Evolutionary conservation across 2,888 invertebrate genomes (phyloP), one percentile per base, ranked within the genome.

Genomic region (Matsumyia berberina): DNA sequence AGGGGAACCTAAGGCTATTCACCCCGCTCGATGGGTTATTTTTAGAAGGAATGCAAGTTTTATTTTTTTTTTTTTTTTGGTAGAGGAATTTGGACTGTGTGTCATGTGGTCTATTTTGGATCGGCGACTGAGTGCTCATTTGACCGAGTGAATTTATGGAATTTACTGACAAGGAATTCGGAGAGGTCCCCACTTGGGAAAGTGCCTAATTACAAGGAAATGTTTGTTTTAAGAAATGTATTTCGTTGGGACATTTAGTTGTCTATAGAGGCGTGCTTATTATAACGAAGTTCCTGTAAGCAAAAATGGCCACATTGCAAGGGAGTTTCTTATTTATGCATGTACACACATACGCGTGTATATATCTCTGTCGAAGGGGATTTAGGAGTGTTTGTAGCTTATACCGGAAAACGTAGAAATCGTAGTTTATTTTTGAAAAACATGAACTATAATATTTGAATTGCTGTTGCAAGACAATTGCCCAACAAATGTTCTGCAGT

Each of bases 121-220:
- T 1, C 12, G 19, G 64, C n/a, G 62, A 62, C 73, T 67, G 37
- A 12, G 39, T 53, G 77, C 8, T 79, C 79, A 69, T 83, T 79
- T 83, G 83, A 83, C 79, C 83, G 83, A 83, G 67, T 83, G 69
- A 79, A 67, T 69, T 83, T 69, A 67, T 83, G 72, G 11, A 72
- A 64, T 57, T 57, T 31, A 42, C 31, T 15, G 8, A 19, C 17
- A 39, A 31, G 51, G 57, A 62, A 82, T 66, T 67, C 8, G 44
- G 31, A 35, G 42, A 62, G 55, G 46, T 58, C 39, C 55, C 29
- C 37, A 62, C 70, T 78, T 78, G 62, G 62, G 37, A 37, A 15
- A 3, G 12, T 46, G 78, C 55, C 70, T 62, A 55, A 57, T 62
- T 51, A 37, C 8, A 35, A 70, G 62, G 12, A 17, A 46, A 46